Conservation (phyloP, 2,888 invertebrate species). For the Dorcus hopei region DNA sequence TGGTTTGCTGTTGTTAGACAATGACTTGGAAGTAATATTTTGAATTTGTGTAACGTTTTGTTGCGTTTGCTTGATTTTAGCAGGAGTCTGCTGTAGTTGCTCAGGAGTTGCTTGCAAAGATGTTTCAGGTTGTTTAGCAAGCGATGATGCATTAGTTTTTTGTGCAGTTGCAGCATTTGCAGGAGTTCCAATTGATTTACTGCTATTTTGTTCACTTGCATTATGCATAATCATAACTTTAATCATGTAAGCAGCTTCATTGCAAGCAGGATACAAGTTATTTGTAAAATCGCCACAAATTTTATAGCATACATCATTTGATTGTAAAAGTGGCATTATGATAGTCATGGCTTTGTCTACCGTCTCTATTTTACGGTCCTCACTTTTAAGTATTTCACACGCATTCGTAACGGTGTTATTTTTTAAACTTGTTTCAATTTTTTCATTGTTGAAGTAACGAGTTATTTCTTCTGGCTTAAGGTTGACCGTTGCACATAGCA, state of each 20-base stretch:
- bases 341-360: neutral
- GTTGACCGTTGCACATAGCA: conserved; percentile 2
- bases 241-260: conserved; percentile 2
- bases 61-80: no score
- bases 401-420: neutral
- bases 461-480: neutral
- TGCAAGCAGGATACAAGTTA: conserved; percentile 1
- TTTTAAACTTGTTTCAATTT: neutral
- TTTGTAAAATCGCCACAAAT: conserved; percentile 10
- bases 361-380: neutral
- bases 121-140: no score
- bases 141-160: no score
- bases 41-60: no score
- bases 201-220: no score
- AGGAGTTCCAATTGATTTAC: no score
- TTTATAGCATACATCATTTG: neutral
- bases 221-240: no score
- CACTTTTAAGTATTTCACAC: neutral
- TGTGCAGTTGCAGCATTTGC: no score
- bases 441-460: neutral
- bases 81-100: no score
- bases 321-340: neutral
- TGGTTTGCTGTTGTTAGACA: no score
- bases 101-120: no score
- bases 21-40: no score